Conservation (phyloP, 2,888 invertebrate species). For the Heliconius erato region DNA sequence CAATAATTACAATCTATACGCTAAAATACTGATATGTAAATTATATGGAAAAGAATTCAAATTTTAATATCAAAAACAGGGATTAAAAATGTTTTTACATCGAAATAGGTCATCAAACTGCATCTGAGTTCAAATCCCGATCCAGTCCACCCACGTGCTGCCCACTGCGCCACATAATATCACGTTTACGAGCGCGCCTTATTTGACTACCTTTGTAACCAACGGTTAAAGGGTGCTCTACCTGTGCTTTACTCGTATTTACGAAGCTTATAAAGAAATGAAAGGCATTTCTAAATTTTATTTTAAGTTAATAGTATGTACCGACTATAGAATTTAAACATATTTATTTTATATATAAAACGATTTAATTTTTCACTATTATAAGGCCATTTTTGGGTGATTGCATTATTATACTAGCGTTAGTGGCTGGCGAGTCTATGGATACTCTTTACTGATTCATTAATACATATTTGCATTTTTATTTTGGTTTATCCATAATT, state of each 20-base stretch:
- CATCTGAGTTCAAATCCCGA: slow-evolving; percentile 49
- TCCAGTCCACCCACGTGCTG: slow-evolving; percentile 51
- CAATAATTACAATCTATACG: too few species aligned
- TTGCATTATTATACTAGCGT: too few species aligned
- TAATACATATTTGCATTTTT: too few species aligned
- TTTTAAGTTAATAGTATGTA: not conserved
- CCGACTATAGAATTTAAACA: too few species aligned
- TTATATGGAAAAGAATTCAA: not conserved
- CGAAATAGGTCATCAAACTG: slow-evolving; percentile 54
- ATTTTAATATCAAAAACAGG: slow-evolving; percentile 14
- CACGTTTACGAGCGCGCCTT: slow-evolving; percentile 44
- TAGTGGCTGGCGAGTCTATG: too few species aligned
- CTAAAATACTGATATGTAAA: not conserved
- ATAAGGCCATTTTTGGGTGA: too few species aligned
- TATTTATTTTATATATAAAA: too few species aligned
- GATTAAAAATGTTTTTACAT: slow-evolving; percentile 31
- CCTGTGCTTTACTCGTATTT: slow-evolving; percentile 31
- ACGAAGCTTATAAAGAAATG: not conserved
- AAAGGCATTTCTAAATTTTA: not conserved
- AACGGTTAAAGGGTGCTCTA: slow-evolving; percentile 26
- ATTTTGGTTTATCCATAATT: too few species aligned
- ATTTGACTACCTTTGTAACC: slow-evolving; percentile 43
- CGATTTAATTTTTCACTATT: too few species aligned
- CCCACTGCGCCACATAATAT: slow-evolving; percentile 45
- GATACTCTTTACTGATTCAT: too few species aligned